Evolutionary conservation across 1,140 invertebrate species (phyloP).

Genomic region (Helicorthomorpha holstii): DNA sequence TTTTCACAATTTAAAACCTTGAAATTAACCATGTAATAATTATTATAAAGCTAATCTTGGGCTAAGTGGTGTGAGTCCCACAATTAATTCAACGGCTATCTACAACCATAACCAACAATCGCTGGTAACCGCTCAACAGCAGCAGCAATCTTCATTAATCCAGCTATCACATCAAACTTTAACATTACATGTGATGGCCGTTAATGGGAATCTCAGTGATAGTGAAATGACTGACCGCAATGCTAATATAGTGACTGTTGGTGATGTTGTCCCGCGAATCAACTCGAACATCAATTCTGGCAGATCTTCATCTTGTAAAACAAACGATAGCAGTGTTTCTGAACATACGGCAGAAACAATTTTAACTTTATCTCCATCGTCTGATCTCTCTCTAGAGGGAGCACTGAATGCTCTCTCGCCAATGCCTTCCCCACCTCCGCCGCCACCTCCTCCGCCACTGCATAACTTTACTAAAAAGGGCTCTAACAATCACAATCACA

Average conservation of each 20-base stretch:
- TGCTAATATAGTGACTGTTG: neutral
- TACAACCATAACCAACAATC: neutral
- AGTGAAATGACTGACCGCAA: conserved; percentile 5
- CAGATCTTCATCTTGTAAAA: neutral
- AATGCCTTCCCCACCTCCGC: conserved; percentile 6
- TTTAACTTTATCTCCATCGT: conserved; percentile 25
- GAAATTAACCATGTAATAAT: conserved; percentile 1
- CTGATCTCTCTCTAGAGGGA: too few species aligned
- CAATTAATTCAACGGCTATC: conserved; percentile 27
- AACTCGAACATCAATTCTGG: neutral
- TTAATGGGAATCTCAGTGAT: too few species aligned
- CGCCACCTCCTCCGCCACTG: neutral
- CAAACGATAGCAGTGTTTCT: conserved; percentile 19
- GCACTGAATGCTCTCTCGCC: too few species aligned
- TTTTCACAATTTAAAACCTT: neutral
- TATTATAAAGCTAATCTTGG: conserved; percentile 25
- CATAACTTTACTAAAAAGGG: neutral
- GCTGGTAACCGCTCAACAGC: too few species aligned
- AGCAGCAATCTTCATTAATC: too few species aligned
- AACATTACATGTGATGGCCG: too few species aligned
- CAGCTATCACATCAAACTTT: too few species aligned
- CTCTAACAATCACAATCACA: conserved; percentile 1
- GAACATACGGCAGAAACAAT: conserved; percentile 30
- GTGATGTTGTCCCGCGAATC: neutral
- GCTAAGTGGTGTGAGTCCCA: conserved; percentile 34